A percentile compares a stretch with the other conserved stretches of the same genome.
These are phyloP conservation scores for Magallana nippona DNA, from an alignment of 2,888 invertebrate genomes.

Conservation along the genomic window DNA sequence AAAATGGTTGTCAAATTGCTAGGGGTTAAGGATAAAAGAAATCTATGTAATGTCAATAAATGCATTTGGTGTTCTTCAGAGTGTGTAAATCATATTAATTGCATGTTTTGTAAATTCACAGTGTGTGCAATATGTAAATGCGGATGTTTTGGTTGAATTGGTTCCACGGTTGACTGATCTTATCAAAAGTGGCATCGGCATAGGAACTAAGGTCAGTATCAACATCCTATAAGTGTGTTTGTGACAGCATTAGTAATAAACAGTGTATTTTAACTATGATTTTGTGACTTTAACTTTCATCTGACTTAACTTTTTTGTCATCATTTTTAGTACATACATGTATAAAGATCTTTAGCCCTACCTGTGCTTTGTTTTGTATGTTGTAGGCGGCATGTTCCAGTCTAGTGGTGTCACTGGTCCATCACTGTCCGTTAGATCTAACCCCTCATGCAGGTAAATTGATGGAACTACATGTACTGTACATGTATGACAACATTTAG, in stretches of 20 bases:
- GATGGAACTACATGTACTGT: neutral
- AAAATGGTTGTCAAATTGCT: too few species aligned
- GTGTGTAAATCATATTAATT: neutral
- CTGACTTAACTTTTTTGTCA: too few species aligned
- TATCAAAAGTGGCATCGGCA: slow-evolving; percentile 88
- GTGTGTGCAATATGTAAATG: slow-evolving; percentile 88
- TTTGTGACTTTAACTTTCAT: too few species aligned
- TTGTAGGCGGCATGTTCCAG: slow-evolving; percentile 79
- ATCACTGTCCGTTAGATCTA: slow-evolving; percentile 81
- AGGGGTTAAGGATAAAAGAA: too few species aligned
- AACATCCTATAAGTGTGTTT: too few species aligned
- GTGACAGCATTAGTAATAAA: too few species aligned
- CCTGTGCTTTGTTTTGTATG: neutral
- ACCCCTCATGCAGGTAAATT: slow-evolving; percentile 83
- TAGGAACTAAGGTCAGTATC: slow-evolving; percentile 87
- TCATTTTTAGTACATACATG: too few species aligned
- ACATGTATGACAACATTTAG: neutral
- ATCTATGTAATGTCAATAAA: too few species aligned
- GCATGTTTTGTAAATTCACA: slow-evolving; percentile 69
- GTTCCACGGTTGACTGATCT: slow-evolving; percentile 88
- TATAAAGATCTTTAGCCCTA: too few species aligned
- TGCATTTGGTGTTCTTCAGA: too few species aligned
- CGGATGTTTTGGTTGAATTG: slow-evolving; percentile 88
- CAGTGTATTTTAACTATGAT: too few species aligned
- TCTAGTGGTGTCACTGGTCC: slow-evolving; percentile 78